These are phyloP conservation scores for Chinchilla lanigera DNA, from an alignment of 2,113 vertebrate genomes.

Conservation along the genomic window DNA sequence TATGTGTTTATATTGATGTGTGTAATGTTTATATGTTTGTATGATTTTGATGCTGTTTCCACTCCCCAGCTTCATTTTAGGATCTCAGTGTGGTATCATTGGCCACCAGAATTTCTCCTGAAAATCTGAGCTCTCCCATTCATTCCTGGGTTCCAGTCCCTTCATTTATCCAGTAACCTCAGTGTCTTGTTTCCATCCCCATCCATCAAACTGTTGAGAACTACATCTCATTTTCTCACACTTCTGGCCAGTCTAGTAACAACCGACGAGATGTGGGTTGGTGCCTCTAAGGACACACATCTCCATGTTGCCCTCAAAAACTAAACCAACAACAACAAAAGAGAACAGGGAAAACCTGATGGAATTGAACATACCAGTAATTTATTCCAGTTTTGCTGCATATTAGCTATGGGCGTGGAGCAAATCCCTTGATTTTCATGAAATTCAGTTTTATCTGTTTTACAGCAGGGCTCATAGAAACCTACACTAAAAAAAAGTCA, in stretches of 20 bases:
- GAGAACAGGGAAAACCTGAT: background rate
- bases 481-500: background rate
- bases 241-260: background rate
- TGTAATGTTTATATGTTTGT: background rate
- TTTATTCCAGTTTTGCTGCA: background rate
- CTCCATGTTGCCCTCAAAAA: background rate
- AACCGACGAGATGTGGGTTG: background rate
- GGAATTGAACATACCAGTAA: background rate
- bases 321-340: background rate
- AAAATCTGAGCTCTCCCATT: background rate
- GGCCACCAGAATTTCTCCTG: accelerated
- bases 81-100: accelerated
- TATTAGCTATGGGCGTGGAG: background rate
- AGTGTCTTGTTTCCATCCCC: accelerated
- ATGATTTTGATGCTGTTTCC: background rate
- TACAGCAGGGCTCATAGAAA: background rate
- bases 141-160: background rate
- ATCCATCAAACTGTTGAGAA: background rate
- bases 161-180: background rate
- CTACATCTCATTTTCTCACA: background rate
- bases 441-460: background rate
- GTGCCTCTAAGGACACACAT: background rate
- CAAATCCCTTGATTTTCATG: background rate
- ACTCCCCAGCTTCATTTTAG: background rate
- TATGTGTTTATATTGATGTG: background rate